Percentiles rank a stretch among this genome's conserved stretches.
phyloP scores from a whole-genome alignment of 1,140 invertebrate genomes.

The Drosophila guanche region DNA sequence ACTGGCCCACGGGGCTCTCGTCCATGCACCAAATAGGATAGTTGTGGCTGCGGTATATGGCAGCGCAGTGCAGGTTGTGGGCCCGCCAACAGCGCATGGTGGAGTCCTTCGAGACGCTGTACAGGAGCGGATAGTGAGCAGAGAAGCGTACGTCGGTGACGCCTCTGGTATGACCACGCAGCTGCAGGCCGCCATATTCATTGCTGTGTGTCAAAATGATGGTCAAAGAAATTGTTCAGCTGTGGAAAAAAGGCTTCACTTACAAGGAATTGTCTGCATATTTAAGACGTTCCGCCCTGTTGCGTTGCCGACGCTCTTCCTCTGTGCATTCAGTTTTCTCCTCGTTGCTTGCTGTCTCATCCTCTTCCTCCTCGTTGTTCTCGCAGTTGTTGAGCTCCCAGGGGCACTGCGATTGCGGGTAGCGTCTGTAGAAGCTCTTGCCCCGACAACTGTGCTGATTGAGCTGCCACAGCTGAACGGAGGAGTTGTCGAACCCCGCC shows the following conservation, averaged over 20 bases:
- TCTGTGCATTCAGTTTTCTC: constrained; percentile 21
- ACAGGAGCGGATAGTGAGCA: constrained; percentile 85
- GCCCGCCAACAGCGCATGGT: constrained; percentile 90
- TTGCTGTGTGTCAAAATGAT: constrained; percentile 47
- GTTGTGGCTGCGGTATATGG: constrained; percentile 91
- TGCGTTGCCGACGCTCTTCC: constrained; percentile 40
- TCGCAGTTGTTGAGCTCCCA: constrained; percentile 77
- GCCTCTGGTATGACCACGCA: constrained; percentile 89
- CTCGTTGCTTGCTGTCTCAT: constrained; percentile 18
- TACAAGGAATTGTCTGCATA: constrained; percentile 76
- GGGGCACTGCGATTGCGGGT: constrained; percentile 55
- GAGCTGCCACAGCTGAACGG: constrained; percentile 78
- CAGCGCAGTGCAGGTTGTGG: constrained; percentile 87
- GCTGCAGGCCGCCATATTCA: constrained; percentile 85
- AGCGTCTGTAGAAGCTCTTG: constrained; percentile 64
- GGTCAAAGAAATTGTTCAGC: background rate
- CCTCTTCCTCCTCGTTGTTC: constrained; percentile 52
- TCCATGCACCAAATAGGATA: constrained; percentile 94
- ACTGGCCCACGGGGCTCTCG: constrained; percentile 89
- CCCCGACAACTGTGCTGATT: constrained; percentile 72
- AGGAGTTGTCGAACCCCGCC: constrained; percentile 76
- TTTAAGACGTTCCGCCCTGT: constrained; percentile 52
- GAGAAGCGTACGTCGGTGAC: constrained; percentile 89
- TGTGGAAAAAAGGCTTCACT: constrained; percentile 2
- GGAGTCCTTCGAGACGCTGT: constrained; percentile 91